Evolutionary conservation across 2,113 vertebrate genomes (phyloP).

Genomic region (Rhea americana): DNA sequence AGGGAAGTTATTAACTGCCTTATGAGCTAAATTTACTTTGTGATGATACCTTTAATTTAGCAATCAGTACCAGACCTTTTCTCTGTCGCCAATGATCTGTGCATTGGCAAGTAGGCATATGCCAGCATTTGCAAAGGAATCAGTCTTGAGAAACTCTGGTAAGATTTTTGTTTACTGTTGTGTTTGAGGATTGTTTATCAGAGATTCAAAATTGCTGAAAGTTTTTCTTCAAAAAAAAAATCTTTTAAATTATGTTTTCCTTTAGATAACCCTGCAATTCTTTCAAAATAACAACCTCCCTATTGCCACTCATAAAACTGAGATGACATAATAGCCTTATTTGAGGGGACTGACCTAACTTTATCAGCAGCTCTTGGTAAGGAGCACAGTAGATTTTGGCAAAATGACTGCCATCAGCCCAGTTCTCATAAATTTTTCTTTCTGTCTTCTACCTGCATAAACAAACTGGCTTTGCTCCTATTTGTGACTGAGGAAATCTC

Average conservation of each 20-base stretch:
- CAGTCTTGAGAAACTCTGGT: background rate
- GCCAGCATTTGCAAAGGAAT: background rate
- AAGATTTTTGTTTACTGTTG: background rate
- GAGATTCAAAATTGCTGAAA: background rate
- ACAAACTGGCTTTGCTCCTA: background rate
- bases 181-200: background rate
- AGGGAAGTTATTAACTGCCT: background rate
- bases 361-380: background rate
- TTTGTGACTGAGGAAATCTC: background rate
- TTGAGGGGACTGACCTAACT: background rate
- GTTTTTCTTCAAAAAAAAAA: background rate
- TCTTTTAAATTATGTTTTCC: background rate
- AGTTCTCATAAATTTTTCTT: no score
- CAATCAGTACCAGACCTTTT: background rate
- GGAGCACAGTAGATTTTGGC: background rate
- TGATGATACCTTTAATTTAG: background rate
- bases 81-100: fast-evolving
- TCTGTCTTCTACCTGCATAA: background rate
- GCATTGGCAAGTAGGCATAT: background rate
- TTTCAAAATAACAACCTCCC: background rate
- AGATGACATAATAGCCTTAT: fast-evolving
- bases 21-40: background rate
- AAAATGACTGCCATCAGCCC: background rate
- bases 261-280: background rate
- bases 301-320: background rate